Base-by-base conservation (phyloP, 1,140 invertebrate species). In the Tetragnatha versicolor region DNA sequence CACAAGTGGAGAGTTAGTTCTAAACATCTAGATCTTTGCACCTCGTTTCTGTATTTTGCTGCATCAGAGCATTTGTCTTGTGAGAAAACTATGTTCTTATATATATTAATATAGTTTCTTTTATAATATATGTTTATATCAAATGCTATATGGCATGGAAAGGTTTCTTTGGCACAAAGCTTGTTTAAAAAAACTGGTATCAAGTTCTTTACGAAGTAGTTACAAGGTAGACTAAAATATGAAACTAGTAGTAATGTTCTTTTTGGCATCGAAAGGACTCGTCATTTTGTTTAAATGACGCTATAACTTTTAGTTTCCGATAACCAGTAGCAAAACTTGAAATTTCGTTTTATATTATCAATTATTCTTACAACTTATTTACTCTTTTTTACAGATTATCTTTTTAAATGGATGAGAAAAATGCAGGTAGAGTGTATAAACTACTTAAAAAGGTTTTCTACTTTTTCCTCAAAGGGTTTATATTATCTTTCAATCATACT, bases 71-170 rank as follows among this genome's bases (percentile, higher is more conserved):
- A n/a, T 20, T 10, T 53, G 6, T 31, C 14, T 69, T 51, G 31
- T 22, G n/a, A 25, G 31, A 72, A 72, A 72, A 29, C 68, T 72
- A 72, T 51, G 58, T 53, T 29, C 35, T 55, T 42, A 22, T 37
- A 9, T 58, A 58, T 29, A 14, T 39, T 58, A 39, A 58, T 72
- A 72, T 37, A 25, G 31, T 33, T 42, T 42, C 29, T 39, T 42
- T 37, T 63, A 14, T 51, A 31, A 9, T 33, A 25, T 39, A 39
- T 31, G 37, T 51, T 31, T 12, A 35, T 69, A 69, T 53, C 68
- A 72, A 72, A 72, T 29, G 37, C 68, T 72, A 58, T 58, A 72
- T 72, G 68, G 68, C 68, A 29, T 72, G 68, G 68, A 72, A 72
- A 58, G 27, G 68, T 72, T 53, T 7, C n/a, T 42, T 72, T 72